These are phyloP conservation scores for Eublepharis macularius DNA, from an alignment of 2,113 vertebrate genomes.

Conservation along the genomic window DNA sequence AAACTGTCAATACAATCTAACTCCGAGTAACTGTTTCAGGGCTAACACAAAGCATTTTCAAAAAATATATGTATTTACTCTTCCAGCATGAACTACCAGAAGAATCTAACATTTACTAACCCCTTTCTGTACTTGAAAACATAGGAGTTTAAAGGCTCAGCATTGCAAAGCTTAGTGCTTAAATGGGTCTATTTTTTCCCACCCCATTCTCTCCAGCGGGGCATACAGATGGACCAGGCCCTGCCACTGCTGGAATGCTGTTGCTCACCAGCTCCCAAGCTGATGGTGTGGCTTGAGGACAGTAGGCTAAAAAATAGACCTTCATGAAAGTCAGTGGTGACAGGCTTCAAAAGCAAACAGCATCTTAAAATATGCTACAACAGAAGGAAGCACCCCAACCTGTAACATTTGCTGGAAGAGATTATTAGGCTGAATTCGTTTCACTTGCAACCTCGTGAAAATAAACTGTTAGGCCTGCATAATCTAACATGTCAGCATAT, in stretches of 20 bases:
- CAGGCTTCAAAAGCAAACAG: not conserved
- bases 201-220: not conserved
- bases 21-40: constrained; percentile 18
- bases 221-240: not conserved
- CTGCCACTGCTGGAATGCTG: not conserved
- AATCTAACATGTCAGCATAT: not conserved
- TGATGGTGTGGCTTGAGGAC: not conserved
- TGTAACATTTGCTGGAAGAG: not conserved
- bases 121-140: constrained; percentile 16
- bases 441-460: not conserved
- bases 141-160: constrained; percentile 7
- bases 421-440: not conserved
- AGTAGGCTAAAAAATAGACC: not conserved
- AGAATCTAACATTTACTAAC: not conserved
- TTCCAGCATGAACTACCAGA: not conserved
- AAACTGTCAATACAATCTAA: not conserved
- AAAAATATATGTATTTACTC: constrained; percentile 26
- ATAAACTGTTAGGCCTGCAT: not conserved
- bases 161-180: not conserved
- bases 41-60: constrained; percentile 7
- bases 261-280: not conserved
- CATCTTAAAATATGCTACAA: not conserved
- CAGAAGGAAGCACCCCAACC: not conserved
- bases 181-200: not conserved
- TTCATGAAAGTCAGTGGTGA: not conserved